Conservation (phyloP, 2,113 vertebrate genomes). For the Etia nguti region DNA sequence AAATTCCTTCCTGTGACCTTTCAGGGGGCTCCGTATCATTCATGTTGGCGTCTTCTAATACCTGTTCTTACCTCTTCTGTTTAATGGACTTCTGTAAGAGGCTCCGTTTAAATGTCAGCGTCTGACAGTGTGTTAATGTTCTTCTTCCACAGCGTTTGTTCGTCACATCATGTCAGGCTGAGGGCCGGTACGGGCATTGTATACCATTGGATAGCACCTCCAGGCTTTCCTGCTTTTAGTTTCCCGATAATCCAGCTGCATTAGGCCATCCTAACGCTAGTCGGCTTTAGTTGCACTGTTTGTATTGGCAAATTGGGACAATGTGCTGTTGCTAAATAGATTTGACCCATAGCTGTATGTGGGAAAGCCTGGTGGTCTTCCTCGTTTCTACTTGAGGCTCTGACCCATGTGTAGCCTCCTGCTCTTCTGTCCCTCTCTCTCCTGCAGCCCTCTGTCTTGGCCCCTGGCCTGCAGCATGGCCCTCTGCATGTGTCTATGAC, state of each 20-base stretch:
- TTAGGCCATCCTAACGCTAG: not conserved
- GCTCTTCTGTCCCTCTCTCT: constrained; percentile 30
- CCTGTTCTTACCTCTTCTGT: not conserved
- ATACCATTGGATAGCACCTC: constrained; percentile 46
- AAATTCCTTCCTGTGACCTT: not conserved
- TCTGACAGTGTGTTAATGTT: constrained; percentile 60
- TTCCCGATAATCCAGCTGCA: not conserved
- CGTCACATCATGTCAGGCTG: constrained; percentile 76
- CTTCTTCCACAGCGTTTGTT: constrained; percentile 72
- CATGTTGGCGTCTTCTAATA: not conserved
- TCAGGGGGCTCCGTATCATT: not conserved
- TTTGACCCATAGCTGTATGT: not conserved
- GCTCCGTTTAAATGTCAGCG: not conserved
- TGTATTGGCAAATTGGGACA: not conserved
- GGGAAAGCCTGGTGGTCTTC: constrained; percentile 56
- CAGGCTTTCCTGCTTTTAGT: constrained; percentile 49
- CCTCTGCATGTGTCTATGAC: constrained; percentile 59
- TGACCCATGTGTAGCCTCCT: constrained; percentile 41
- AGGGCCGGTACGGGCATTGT: constrained; percentile 63
- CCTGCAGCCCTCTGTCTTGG: constrained; percentile 61
- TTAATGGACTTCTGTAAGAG: not conserved
- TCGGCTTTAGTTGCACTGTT: not conserved
- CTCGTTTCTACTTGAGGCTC: constrained; percentile 45
- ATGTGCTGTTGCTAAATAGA: not conserved
- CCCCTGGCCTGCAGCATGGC: constrained; percentile 67